These are phyloP conservation scores for Rosalia funebris DNA, from an alignment of 2,888 invertebrate species.

Conservation along the genomic window DNA sequence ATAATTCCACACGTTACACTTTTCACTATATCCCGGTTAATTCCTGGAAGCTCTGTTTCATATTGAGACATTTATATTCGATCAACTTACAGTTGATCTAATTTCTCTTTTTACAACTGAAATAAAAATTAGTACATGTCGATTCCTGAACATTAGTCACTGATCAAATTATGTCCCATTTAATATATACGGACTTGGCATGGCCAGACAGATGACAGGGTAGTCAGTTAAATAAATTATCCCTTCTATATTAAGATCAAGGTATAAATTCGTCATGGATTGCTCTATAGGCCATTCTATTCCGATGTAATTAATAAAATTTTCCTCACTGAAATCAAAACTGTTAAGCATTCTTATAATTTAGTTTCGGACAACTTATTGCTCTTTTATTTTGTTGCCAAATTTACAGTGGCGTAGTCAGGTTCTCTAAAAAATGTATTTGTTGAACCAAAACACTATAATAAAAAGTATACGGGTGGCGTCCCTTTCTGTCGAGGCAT, in stretches of 20 bases:
- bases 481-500: no score
- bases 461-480: no score
- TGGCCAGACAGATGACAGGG: slow-evolving; percentile 19
- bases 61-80: background rate
- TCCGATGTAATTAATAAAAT: slow-evolving; percentile 17
- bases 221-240: slow-evolving; percentile 25
- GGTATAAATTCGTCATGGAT: slow-evolving; percentile 29
- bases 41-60: background rate
- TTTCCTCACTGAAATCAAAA: slow-evolving; percentile 11
- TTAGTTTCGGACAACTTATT: slow-evolving; percentile 1
- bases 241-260: slow-evolving; percentile 46
- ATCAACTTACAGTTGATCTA: background rate
- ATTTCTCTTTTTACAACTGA: background rate
- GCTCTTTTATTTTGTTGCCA: slow-evolving; percentile 14
- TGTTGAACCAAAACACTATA: no score
- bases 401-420: slow-evolving; percentile 5
- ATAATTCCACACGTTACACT: no score
- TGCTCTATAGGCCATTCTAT: slow-evolving; percentile 9
- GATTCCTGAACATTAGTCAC: background rate
- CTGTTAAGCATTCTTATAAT: slow-evolving; percentile 3
- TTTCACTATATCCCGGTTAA: background rate
- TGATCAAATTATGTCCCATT: background rate
- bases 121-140: background rate
- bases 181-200: slow-evolving; percentile 20
- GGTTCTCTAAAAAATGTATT: no score